Percentiles rank a stretch among this genome's conserved stretches.
Conservation (phyloP, 2,113 vertebrate genomes). For the Syngnathoides biaculeatus region DNA sequence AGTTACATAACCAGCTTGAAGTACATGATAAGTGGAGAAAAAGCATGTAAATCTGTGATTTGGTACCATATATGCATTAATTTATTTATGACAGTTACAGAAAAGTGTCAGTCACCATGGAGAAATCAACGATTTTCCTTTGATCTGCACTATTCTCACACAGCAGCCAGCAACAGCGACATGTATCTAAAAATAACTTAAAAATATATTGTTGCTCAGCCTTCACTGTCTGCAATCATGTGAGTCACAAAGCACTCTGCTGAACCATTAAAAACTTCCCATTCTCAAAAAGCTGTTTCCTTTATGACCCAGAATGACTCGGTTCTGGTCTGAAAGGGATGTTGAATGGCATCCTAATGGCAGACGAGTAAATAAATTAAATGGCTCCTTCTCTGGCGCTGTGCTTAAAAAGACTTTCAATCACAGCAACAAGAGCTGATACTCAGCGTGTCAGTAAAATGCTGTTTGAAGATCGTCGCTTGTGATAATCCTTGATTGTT, state of each 20-base stretch:
- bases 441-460: constrained; percentile 12
- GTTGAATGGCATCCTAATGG: constrained; percentile 5
- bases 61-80: not conserved
- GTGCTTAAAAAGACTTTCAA: constrained; percentile 29
- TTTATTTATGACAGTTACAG: not conserved
- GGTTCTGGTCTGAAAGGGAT: constrained; percentile 14
- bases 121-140: not conserved
- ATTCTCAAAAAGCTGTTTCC: constrained; percentile 18
- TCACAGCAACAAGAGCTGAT: constrained; percentile 15
- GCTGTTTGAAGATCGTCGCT: constrained; percentile 21
- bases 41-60: not conserved
- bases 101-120: not conserved
- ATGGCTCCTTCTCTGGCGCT: not conserved
- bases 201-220: constrained; percentile 2
- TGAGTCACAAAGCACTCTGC: constrained; percentile 24
- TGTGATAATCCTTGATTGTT: not conserved
- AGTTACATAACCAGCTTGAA: constrained; percentile 36
- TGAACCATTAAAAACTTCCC: constrained; percentile 3
- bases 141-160: not conserved
- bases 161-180: not conserved
- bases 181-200: constrained; percentile 10
- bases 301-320: constrained; percentile 24
- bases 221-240: not conserved
- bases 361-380: constrained; percentile 13
- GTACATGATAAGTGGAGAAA: constrained; percentile 32